Evolutionary conservation across 2,797 vertebrate genomes (phyloP).

Genomic region (Limosa lapponica): DNA sequence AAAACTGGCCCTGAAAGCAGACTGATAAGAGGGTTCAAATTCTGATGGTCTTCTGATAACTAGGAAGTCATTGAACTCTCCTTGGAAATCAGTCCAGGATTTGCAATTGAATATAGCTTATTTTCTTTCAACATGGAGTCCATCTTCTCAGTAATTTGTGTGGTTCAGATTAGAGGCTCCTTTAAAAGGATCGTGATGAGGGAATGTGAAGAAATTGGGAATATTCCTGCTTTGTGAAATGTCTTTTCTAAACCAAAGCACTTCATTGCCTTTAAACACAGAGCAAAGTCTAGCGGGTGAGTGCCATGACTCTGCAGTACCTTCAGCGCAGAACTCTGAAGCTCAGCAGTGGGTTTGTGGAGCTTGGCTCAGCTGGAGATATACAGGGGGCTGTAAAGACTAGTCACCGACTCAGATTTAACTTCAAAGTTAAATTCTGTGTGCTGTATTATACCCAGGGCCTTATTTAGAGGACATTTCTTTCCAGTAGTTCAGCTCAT

Average conservation of each 20-base stretch:
- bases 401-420: background rate
- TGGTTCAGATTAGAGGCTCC: background rate
- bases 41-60: background rate
- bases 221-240: background rate
- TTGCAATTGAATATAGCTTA: background rate
- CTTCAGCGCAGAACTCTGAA: background rate
- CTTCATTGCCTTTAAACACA: background rate
- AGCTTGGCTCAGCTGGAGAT: background rate
- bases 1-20: background rate
- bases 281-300: background rate
- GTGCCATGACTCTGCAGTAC: background rate
- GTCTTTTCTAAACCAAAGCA: background rate
- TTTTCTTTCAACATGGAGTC: background rate
- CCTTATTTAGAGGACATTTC: background rate
- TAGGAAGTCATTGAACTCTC: background rate
- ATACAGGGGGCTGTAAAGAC: background rate
- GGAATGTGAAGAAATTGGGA: background rate
- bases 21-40: background rate
- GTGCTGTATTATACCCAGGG: background rate
- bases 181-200: background rate
- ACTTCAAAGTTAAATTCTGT: background rate
- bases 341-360: background rate
- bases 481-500: background rate
- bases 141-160: background rate
- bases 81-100: background rate